Conservation (phyloP, 2,113 vertebrate genomes). For the Dicentrarchus labrax region DNA sequence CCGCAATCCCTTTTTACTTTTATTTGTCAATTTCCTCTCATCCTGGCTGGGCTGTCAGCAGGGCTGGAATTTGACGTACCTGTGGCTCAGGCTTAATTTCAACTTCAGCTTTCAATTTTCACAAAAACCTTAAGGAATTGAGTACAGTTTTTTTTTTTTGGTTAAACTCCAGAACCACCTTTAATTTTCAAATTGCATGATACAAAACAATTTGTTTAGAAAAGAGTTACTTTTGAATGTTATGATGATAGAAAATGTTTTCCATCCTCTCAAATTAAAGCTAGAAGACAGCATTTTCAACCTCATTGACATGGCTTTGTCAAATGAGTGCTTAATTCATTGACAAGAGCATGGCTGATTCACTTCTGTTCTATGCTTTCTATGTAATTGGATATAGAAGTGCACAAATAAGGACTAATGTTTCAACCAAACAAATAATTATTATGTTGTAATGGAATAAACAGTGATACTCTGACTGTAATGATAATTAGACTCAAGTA, state of each 20-base stretch:
- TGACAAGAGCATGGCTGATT: constrained; percentile 1
- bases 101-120: neutral
- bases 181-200: neutral
- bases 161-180: neutral
- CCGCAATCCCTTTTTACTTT: constrained; percentile 52
- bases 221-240: neutral
- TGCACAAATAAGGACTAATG: constrained; percentile 18
- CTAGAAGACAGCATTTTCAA: neutral
- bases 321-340: constrained; percentile 10
- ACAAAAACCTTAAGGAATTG: neutral
- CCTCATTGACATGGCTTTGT: neutral
- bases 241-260: neutral
- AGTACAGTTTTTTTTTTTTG: neutral
- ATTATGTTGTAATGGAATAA: constrained; percentile 33
- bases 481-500: constrained; percentile 45
- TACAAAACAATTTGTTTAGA: neutral
- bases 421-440: constrained; percentile 25
- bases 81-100: constrained; percentile 48
- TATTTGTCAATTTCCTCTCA: constrained; percentile 74
- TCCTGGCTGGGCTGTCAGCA: constrained; percentile 56
- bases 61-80: constrained; percentile 40
- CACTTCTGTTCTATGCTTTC: constrained; percentile 7
- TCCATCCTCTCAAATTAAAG: neutral
- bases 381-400: constrained; percentile 33
- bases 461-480: constrained; percentile 16